Evolutionary conservation across 2,797 vertebrate species (phyloP).

Genomic region (Enteromius fasciolatus): DNA sequence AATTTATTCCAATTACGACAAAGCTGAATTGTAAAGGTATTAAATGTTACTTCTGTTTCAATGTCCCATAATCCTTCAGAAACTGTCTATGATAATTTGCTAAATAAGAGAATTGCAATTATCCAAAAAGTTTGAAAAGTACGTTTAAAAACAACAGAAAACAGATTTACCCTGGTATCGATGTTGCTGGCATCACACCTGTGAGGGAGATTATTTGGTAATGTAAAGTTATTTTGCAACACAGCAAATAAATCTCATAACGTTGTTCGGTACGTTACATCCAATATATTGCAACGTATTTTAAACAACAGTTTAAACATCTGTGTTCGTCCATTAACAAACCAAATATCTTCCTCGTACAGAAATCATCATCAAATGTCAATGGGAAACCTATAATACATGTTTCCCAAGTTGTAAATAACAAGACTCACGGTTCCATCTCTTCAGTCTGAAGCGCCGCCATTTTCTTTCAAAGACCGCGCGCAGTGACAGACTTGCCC

Average conservation of each 20-base stretch:
- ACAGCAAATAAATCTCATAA: neutral
- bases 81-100: neutral
- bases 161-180: conserved; percentile 22
- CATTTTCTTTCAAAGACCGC: conserved; percentile 81
- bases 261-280: neutral
- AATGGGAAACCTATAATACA: neutral
- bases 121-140: neutral
- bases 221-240: neutral
- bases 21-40: neutral
- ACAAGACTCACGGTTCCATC: conserved; percentile 50
- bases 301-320: neutral
- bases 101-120: too few species aligned
- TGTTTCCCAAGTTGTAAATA: neutral
- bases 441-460: conserved; percentile 67
- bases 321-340: neutral
- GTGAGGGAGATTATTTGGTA: neutral
- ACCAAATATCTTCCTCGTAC: neutral
- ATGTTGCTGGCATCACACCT: conserved; percentile 26
- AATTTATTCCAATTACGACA: neutral
- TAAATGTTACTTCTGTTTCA: neutral
- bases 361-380: neutral
- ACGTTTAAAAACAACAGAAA: neutral
- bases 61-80: neutral
- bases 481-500: conserved; percentile 52
- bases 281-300: neutral